Evolutionary conservation across 2,797 vertebrate species (phyloP), one percentile per base, ranked within the genome.

Genomic region (Sitta carolinensis): DNA sequence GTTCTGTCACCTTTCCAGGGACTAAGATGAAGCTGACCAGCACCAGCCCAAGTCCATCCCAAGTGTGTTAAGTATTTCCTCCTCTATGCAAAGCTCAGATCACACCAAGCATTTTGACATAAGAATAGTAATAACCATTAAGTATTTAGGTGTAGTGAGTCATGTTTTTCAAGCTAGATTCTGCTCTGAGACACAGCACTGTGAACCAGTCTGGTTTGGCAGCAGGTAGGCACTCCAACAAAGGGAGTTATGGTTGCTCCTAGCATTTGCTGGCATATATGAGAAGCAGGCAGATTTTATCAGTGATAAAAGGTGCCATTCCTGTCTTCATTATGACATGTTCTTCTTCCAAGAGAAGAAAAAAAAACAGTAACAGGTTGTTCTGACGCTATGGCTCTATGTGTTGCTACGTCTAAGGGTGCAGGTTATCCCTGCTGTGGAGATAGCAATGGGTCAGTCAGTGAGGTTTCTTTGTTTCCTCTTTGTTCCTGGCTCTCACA

Each of bases 321-420:
- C 16, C 13, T 87, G 3, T 55, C 30, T 84, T 87, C 20, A 5
- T 51, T 52, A 30, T 9, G 26, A 25, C 11, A 11, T 32, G 11
- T 17, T 87, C 17, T 29, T 61, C 21, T 29, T 88, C 26, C 14
- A 67, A 47, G 18, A 42, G 10, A 3, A 36, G 36, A 36, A 6
- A 38, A 43, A 78, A 55, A 8, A 48, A 4, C 12, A n/a, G 19
- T 18, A 77, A n/a, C 9, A 61, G 19, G 13, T 43, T 68, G 26
- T 55, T 85, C 34, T 85, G 45, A 55, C 10, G 9, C 16, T 69
- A 12, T 16, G 36, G 32, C 34, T 9, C 51, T 38, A 10, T 11
- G 15, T 63, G 13, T 51, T 84, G 4, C 57, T 83, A 63, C 7
- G 23, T 16, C 5, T 64, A 68, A 54, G 38, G 0, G 0, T 25